Conservation (phyloP, 2,888 invertebrate species). For the Hydrotaea cyrtoneurina region DNA sequence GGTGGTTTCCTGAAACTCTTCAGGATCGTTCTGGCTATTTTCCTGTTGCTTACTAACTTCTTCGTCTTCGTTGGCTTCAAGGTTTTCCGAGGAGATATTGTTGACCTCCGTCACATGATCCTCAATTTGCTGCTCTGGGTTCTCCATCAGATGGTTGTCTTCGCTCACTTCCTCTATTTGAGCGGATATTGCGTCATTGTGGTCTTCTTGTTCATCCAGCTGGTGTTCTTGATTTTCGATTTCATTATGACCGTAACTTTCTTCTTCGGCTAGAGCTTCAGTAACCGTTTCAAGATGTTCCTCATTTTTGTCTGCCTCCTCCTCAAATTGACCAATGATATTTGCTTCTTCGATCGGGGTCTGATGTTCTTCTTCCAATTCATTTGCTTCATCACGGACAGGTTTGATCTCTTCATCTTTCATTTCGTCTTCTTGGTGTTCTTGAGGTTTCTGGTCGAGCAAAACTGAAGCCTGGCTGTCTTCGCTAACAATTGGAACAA, state of each 20-base stretch:
- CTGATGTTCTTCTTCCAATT: neutral
- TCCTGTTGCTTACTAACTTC: neutral
- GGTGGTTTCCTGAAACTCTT: slow-evolving; percentile 2
- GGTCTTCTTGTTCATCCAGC: neutral
- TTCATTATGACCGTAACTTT: neutral
- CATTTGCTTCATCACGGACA: neutral
- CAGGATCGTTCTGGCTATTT: neutral
- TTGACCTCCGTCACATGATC: neutral
- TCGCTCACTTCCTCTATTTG: neutral
- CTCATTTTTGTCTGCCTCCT: neutral
- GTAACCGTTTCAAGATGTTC: neutral
- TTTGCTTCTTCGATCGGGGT: neutral
- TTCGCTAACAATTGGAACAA: neutral
- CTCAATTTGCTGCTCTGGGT: neutral
- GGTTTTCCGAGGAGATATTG: neutral
- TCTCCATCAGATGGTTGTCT: neutral
- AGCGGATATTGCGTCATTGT: neutral
- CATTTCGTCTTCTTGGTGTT: neutral
- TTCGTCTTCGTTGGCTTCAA: neutral
- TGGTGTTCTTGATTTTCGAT: neutral
- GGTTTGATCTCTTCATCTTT: neutral
- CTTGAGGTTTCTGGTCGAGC: neutral
- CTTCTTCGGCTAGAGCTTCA: neutral
- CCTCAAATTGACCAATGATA: neutral
- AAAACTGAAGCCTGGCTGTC: neutral